These are phyloP conservation scores for Eristalis pertinax DNA, from an alignment of 2,888 invertebrate species.

Conservation along the genomic window DNA sequence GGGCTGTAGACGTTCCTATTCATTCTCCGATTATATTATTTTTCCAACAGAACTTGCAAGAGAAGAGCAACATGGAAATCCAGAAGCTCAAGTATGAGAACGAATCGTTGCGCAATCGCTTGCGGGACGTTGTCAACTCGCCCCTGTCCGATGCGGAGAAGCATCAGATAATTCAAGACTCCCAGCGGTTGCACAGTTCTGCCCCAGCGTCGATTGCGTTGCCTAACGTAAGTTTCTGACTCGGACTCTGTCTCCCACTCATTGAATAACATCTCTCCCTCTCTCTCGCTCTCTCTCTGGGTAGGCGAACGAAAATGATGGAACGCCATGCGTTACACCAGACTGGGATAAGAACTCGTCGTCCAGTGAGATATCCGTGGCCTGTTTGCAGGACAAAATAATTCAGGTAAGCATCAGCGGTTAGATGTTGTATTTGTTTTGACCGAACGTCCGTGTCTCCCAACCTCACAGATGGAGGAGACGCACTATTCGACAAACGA, in stretches of 20 bases:
- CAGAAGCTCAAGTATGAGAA: conserved; percentile 89
- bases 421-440: not conserved
- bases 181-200: conserved; percentile 87
- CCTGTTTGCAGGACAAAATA: conserved; percentile 95
- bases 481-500: conserved; percentile 90
- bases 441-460: not conserved
- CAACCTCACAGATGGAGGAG: conserved; percentile 79
- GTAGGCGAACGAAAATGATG: conserved; percentile 82
- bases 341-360: conserved; percentile 97
- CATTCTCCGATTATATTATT: conserved; percentile 18
- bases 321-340: conserved; percentile 88
- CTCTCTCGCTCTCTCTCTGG: not conserved
- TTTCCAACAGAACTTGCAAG: conserved; percentile 78
- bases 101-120: conserved; percentile 87
- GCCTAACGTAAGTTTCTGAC: conserved; percentile 78
- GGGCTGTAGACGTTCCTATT: not conserved
- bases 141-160: conserved; percentile 92
- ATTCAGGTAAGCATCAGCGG: conserved; percentile 84
- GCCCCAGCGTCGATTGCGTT: conserved; percentile 90
- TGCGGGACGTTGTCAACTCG: conserved; percentile 90
- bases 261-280: not conserved
- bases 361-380: conserved; percentile 94
- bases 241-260: not conserved
- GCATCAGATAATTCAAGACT: conserved; percentile 89
- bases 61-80: conserved; percentile 81